phyloP scores from a whole-genome alignment of 2,113 vertebrate species.

The Grantiella picta region DNA sequence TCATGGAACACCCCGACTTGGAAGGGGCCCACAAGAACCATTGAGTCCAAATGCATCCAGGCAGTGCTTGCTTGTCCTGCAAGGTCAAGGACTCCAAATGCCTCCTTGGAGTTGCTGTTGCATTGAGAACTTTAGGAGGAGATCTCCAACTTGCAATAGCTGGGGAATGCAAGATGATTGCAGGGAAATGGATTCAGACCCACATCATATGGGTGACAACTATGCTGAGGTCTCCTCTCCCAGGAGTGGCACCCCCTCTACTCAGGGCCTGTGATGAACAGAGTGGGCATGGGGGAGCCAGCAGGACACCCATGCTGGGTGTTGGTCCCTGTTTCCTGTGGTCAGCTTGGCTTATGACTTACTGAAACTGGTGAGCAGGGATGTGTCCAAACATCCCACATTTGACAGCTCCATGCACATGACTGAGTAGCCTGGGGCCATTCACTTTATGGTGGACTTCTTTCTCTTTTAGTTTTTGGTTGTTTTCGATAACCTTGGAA shows the following conservation, averaged over 20 bases:
- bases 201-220: rapidly evolving
- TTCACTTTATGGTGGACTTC: neutral
- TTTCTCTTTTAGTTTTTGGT: neutral
- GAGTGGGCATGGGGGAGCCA: neutral
- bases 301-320: rapidly evolving
- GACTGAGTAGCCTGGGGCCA: neutral
- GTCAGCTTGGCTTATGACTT: neutral
- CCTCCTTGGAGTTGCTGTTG: neutral
- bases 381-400: neutral
- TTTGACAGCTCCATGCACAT: neutral
- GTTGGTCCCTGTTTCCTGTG: neutral
- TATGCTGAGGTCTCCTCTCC: neutral
- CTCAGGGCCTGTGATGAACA: neutral
- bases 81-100: neutral
- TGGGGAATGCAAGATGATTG: rapidly evolving
- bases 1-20: neutral
- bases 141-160: neutral
- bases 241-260: rapidly evolving
- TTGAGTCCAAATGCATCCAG: neutral
- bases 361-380: neutral
- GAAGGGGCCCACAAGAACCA: neutral
- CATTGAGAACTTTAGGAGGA: neutral
- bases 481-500: conserved; percentile 49
- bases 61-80: neutral
- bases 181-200: neutral